A percentile compares a stretch with the other conserved stretches of the same genome.
Evolutionary conservation across 2,888 invertebrate genomes (phyloP).

Genomic region (Blera fallax): DNA sequence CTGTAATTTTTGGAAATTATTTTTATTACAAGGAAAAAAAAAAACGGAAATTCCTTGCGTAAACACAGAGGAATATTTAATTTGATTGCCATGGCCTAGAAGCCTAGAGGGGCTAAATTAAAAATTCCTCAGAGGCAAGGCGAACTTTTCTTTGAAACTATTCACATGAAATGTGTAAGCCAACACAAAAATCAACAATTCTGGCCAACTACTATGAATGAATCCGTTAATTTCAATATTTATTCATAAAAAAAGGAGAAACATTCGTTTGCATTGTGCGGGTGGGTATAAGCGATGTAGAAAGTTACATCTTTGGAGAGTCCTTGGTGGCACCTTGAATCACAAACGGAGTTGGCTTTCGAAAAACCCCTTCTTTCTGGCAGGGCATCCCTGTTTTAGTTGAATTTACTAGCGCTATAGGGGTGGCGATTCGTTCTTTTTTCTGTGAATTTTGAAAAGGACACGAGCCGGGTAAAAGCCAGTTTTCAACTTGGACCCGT

Average conservation of each 20-base stretch:
- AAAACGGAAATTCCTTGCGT: conserved; percentile 11
- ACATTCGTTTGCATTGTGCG: too few relatives aligned
- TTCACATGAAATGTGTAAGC: conserved; percentile 23
- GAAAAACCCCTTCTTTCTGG: conserved; percentile 4
- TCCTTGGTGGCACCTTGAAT: conserved; percentile 54
- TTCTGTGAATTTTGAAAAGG: conserved; percentile 18
- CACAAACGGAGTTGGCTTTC: conserved; percentile 41
- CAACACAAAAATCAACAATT: conserved; percentile 44
- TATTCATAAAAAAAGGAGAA: conserved; percentile 36
- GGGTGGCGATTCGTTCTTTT: background rate
- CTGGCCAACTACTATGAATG: conserved; percentile 28
- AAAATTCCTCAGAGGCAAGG: conserved; percentile 19
- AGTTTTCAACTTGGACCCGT: conserved; percentile 13
- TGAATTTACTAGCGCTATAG: conserved; percentile 45
- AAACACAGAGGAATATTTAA: conserved; percentile 52
- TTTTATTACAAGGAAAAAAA: conserved; percentile 26
- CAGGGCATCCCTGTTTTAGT: too few relatives aligned
- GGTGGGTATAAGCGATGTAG: too few relatives aligned
- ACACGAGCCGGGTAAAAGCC: conserved; percentile 6
- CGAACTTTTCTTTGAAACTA: conserved; percentile 17
- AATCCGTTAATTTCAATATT: conserved; percentile 69
- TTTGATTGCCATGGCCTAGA: conserved; percentile 43
- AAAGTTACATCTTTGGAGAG: background rate
- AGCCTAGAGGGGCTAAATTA: conserved; percentile 51
- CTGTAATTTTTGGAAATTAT: conserved; percentile 52